Conservation (phyloP, 2,797 vertebrate species). For the Semotilus atromaculatus region DNA sequence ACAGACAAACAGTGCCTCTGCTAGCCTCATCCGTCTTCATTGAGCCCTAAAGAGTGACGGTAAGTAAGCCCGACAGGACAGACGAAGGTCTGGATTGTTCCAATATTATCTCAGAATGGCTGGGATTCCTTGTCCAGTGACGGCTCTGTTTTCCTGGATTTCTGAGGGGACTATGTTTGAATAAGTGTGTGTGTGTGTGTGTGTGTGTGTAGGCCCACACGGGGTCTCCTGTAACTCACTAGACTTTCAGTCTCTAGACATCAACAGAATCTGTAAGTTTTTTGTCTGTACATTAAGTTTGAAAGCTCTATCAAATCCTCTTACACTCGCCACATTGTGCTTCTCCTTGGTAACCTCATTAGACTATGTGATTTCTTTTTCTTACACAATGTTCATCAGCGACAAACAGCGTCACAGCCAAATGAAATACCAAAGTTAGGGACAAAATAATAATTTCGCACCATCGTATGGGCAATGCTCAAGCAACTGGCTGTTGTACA, state of each 20-base stretch:
- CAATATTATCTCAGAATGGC: slow-evolving; percentile 67
- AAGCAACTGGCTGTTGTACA: slow-evolving; percentile 23
- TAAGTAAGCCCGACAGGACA: slow-evolving; percentile 73
- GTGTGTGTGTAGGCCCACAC: slow-evolving; percentile 44
- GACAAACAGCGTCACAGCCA: slow-evolving; percentile 34
- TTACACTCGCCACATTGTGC: slow-evolving; percentile 36
- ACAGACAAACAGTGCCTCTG: slow-evolving; percentile 80
- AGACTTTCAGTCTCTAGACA: slow-evolving; percentile 76
- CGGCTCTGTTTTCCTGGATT: slow-evolving; percentile 49
- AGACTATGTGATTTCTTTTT: slow-evolving; percentile 28
- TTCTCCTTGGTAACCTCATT: slow-evolving; percentile 28
- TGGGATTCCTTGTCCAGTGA: slow-evolving; percentile 67
- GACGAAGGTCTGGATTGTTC: slow-evolving; percentile 82
- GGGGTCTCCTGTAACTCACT: slow-evolving; percentile 53
- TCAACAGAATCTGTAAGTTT: slow-evolving; percentile 48
- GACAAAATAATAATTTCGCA: slow-evolving; percentile 40
- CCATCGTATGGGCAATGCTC: slow-evolving; percentile 35
- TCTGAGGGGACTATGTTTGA: slow-evolving; percentile 29
- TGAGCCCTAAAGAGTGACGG: slow-evolving; percentile 67
- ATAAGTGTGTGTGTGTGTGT: slow-evolving; percentile 52
- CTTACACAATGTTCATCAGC: slow-evolving; percentile 7
- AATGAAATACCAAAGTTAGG: slow-evolving; percentile 40
- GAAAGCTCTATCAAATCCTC: slow-evolving; percentile 35
- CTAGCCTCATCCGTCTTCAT: slow-evolving; percentile 83
- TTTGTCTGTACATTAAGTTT: slow-evolving; percentile 38